Evolutionary conservation across 2,888 invertebrate genomes (phyloP).

Genomic region (Metacarcinus magister): DNA sequence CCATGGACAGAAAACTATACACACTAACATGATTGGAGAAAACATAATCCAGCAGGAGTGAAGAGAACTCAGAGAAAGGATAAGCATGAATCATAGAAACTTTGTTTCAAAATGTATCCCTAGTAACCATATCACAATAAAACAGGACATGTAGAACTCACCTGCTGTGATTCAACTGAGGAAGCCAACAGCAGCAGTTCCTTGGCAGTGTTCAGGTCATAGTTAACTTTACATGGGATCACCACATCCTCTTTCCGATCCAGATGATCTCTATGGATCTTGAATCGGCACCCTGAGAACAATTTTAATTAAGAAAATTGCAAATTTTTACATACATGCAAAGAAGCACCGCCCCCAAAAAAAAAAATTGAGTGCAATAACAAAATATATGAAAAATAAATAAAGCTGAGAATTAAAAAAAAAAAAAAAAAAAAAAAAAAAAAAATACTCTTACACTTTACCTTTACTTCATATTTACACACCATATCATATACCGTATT

Average conservation of each 20-base stretch:
- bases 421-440: background rate
- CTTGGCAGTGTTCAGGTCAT: conserved; percentile 96
- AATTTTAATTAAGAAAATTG: background rate
- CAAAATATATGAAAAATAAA: background rate
- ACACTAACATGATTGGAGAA: no score
- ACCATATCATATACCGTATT: no score
- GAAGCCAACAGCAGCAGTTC: conserved; percentile 96
- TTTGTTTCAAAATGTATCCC: background rate
- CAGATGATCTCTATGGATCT: conserved; percentile 98
- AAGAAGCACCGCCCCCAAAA: background rate
- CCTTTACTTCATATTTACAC: no score
- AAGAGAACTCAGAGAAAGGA: background rate
- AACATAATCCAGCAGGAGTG: no score
- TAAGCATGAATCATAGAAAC: background rate
- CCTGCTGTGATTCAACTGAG: conserved; percentile 93
- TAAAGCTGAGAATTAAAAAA: background rate
- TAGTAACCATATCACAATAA: background rate
- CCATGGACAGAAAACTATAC: background rate
- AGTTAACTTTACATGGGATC: conserved; percentile 98
- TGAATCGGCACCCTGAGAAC: conserved; percentile 93
- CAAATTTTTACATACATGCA: conserved; percentile 61
- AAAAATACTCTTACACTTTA: background rate
- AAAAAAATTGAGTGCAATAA: background rate
- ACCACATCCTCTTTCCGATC: conserved; percentile 93
- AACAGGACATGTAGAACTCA: conserved; percentile 83